These are phyloP conservation scores for Apodemia hepburni DNA, from an alignment of 2,888 invertebrate species.

Conservation along the genomic window DNA sequence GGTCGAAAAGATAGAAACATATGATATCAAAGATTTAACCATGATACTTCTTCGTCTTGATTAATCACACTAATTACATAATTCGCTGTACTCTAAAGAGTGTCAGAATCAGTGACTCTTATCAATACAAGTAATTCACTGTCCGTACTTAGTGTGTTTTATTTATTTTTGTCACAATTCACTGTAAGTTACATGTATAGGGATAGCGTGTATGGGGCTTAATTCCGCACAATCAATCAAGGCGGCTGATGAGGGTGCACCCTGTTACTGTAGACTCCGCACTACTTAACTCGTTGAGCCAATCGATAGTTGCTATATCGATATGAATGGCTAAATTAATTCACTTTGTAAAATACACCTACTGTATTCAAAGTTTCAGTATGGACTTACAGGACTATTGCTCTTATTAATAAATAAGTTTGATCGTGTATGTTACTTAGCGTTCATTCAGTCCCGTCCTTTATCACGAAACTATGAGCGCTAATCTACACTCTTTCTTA, in stretches of 20 bases:
- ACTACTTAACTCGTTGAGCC: constrained; percentile 49
- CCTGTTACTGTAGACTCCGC: constrained; percentile 49
- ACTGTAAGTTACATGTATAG: constrained; percentile 30
- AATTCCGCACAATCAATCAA: constrained; percentile 71
- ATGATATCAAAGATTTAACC: too few species aligned
- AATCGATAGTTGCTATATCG: constrained; percentile 47
- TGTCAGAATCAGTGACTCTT: neutral
- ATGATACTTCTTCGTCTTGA: too few species aligned
- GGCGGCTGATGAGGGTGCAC: constrained; percentile 58
- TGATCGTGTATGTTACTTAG: too few species aligned
- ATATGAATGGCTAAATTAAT: constrained; percentile 46
- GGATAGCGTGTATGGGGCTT: constrained; percentile 48
- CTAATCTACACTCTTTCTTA: too few species aligned
- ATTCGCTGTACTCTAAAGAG: too few species aligned
- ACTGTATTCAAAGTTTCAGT: constrained; percentile 26
- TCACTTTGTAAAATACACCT: constrained; percentile 46
- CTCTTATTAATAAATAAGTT: neutral
- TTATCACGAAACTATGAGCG: too few species aligned
- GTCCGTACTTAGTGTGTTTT: neutral
- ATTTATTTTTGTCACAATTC: neutral
- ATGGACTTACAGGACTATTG: neutral
- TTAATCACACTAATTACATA: too few species aligned
- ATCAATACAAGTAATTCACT: neutral
- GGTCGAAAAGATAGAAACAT: too few species aligned
- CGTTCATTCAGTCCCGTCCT: too few species aligned